Evolutionary conservation across 2,888 invertebrate species (phyloP).

Genomic region (Pollenia amentaria): DNA sequence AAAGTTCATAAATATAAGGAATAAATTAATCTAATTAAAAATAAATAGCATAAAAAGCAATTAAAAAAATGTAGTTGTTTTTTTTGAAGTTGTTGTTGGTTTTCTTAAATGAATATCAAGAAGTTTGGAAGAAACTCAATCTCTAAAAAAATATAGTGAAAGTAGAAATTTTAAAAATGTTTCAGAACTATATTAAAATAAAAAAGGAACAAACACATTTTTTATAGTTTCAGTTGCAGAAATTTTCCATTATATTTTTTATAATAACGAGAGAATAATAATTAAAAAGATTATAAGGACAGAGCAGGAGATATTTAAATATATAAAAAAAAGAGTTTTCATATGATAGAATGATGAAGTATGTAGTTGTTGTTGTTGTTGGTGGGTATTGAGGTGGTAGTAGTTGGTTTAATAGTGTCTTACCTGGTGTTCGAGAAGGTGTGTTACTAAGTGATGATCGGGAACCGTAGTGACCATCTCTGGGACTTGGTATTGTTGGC

Average conservation of each 20-base stretch:
- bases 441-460: constrained; percentile 85
- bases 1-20: constrained; percentile 6
- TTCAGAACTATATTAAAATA: constrained; percentile 17
- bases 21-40: constrained; percentile 51
- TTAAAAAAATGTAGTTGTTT: constrained; percentile 35
- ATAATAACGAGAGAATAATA: constrained; percentile 27
- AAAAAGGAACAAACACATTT: constrained; percentile 65
- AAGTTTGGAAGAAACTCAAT: constrained; percentile 57
- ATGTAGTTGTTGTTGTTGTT: constrained; percentile 51
- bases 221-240: constrained; percentile 59
- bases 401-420: constrained; percentile 75
- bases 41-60: constrained; percentile 70
- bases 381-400: constrained; percentile 18
- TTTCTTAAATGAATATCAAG: constrained; percentile 72
- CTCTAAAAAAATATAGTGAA: constrained; percentile 37
- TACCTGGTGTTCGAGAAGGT: constrained; percentile 85
- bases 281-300: constrained; percentile 42
- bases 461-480: constrained; percentile 86
- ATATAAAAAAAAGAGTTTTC: constrained; percentile 49
- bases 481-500: constrained; percentile 92
- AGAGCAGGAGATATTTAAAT: constrained; percentile 49
- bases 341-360: constrained; percentile 67
- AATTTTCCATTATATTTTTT: constrained; percentile 52
- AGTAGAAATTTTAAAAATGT: constrained; percentile 19
- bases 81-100: constrained; percentile 34